phyloP scores from a whole-genome alignment of 2,797 vertebrate species.

The Liparis tanakae region DNA sequence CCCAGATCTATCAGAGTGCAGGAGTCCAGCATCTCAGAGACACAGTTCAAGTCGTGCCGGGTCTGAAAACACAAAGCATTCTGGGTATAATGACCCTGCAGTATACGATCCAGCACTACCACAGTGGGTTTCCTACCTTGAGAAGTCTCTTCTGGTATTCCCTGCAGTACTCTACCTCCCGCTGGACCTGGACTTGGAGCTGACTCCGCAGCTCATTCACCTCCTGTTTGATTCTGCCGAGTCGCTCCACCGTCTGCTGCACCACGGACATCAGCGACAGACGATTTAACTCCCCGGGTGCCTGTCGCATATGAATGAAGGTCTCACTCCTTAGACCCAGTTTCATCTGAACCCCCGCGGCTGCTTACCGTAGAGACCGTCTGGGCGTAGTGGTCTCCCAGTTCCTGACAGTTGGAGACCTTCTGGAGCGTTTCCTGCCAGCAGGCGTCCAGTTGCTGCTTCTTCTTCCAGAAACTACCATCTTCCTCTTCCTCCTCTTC shows the following conservation, averaged over 20 bases:
- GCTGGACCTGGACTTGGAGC: slow-evolving; percentile 77
- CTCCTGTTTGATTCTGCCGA: slow-evolving; percentile 81
- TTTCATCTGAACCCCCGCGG: neutral
- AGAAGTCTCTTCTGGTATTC: slow-evolving; percentile 68
- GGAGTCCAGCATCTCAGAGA: slow-evolving; percentile 86
- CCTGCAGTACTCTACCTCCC: slow-evolving; percentile 80
- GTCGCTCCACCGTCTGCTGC: slow-evolving; percentile 75
- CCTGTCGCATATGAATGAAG: slow-evolving; percentile 67
- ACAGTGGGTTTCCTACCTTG: slow-evolving; percentile 35
- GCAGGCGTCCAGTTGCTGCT: neutral
- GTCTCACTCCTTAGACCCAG: neutral
- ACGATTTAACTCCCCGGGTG: slow-evolving; percentile 73
- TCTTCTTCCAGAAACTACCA: neutral
- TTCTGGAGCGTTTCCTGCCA: slow-evolving; percentile 28
- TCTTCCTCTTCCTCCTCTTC: slow-evolving; percentile 56
- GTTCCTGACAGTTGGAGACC: slow-evolving; percentile 81
- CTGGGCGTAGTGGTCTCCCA: slow-evolving; percentile 80
- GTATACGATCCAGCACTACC: neutral
- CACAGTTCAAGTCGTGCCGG: slow-evolving; percentile 78
- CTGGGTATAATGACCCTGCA: neutral
- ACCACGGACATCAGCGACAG: slow-evolving; percentile 55
- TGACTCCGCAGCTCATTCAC: slow-evolving; percentile 77
- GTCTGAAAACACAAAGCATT: slow-evolving; percentile 75
- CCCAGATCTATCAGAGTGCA: slow-evolving; percentile 86
- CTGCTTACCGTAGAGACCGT: slow-evolving; percentile 32